These are phyloP conservation scores for Oriolus oriolus DNA, from an alignment of 2,113 vertebrate species.

Conservation along the genomic window DNA sequence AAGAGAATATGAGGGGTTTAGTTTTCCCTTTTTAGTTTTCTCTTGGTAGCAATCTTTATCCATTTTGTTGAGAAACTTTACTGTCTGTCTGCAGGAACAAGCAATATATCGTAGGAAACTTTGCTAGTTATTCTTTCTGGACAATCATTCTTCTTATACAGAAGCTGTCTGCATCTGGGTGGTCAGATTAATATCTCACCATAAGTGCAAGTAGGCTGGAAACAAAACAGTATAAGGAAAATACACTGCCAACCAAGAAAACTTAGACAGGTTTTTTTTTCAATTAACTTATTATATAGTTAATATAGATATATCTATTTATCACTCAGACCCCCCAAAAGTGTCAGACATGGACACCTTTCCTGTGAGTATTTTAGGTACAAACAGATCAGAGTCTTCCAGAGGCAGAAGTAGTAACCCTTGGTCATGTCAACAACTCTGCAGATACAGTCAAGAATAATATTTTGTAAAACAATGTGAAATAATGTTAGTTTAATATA, in stretches of 20 bases:
- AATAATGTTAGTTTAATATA: not conserved
- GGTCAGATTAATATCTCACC: not conserved
- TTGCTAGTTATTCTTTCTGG: not conserved
- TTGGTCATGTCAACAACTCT: not conserved
- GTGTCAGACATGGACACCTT: not conserved
- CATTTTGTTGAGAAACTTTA: not conserved
- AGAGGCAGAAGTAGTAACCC: not conserved
- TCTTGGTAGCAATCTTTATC: not conserved
- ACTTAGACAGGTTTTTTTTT: not conserved
- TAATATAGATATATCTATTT: not conserved
- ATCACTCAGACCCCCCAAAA: not conserved
- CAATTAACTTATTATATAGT: not conserved
- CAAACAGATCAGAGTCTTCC: not conserved
- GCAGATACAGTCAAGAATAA: not conserved
- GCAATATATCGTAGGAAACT: not conserved
- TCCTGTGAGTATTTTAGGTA: not conserved
- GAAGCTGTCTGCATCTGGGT: not conserved
- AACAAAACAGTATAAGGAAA: not conserved
- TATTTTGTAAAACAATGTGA: not conserved
- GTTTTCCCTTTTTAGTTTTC: not conserved
- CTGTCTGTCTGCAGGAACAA: not conserved
- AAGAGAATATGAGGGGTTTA: not conserved
- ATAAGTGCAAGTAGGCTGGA: not conserved
- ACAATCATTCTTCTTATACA: not conserved
- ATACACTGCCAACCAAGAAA: not conserved